Evolutionary conservation across 1,140 invertebrate genomes (phyloP).

Genomic region (Neodiprion pinetum): DNA sequence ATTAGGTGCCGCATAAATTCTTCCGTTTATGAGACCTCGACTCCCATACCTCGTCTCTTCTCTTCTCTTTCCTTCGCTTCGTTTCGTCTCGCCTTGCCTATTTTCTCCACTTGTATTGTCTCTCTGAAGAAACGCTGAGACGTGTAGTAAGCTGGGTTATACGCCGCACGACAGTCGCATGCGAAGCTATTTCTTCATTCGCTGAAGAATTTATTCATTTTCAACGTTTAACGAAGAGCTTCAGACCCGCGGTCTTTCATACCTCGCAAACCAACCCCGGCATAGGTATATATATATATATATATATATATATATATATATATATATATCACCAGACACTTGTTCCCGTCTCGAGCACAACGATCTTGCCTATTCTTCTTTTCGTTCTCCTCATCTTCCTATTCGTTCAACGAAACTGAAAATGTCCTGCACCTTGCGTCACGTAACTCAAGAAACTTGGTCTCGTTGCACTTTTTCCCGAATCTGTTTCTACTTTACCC

Average conservation of each 20-base stretch:
- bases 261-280: not conserved
- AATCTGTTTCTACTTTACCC: too few species aligned
- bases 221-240: not conserved
- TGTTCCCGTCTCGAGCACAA: too few species aligned
- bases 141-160: not conserved
- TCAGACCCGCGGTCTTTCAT: not conserved
- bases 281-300: too few species aligned
- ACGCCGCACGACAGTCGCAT: not conserved
- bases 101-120: conserved; percentile 12
- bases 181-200: conserved; percentile 6
- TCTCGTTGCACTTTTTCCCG: too few species aligned
- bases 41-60: conserved; percentile 2
- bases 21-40: conserved; percentile 25
- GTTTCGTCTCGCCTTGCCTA: conserved; percentile 1
- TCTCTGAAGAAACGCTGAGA: not conserved
- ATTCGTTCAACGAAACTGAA: too few species aligned
- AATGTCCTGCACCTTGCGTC: too few species aligned
- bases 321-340: too few species aligned
- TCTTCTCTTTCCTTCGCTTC: not conserved
- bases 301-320: too few species aligned
- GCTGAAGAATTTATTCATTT: conserved; percentile 1
- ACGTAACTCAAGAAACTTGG: too few species aligned
- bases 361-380: too few species aligned
- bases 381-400: too few species aligned
- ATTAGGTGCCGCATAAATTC: conserved; percentile 1